phyloP scores from a whole-genome alignment of 1,140 invertebrate species.

The Drosophila burlai region DNA sequence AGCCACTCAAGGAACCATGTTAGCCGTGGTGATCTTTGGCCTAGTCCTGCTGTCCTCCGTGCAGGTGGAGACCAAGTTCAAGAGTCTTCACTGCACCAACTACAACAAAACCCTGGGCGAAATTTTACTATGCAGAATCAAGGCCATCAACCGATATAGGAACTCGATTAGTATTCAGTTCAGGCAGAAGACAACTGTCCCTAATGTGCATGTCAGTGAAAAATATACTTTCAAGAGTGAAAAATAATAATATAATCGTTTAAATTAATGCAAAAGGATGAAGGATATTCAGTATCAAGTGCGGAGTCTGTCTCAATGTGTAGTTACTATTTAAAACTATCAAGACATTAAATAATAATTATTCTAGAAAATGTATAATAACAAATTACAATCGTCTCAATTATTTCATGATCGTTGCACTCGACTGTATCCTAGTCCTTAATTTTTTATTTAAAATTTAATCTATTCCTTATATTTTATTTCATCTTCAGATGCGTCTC shows the following conservation, averaged over 20 bases:
- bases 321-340: neutral
- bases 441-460: neutral
- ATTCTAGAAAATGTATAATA: neutral
- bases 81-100: conserved; percentile 33
- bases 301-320: too few species aligned
- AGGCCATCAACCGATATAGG: conserved; percentile 36
- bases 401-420: neutral
- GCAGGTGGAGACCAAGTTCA: conserved; percentile 41
- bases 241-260: neutral
- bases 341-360: neutral
- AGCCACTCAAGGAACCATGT: neutral
- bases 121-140: conserved; percentile 33
- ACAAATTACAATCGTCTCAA: neutral
- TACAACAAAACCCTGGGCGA: conserved; percentile 16
- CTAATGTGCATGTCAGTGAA: conserved; percentile 20
- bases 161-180: conserved; percentile 37
- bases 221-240: neutral
- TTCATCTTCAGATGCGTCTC: conserved; percentile 11
- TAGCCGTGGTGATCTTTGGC: conserved; percentile 1
- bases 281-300: neutral
- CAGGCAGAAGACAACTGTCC: conserved; percentile 5
- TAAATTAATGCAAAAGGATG: neutral
- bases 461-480: neutral
- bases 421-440: neutral
- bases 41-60: conserved; percentile 6